A percentile compares a stretch with the other conserved stretches of the same genome.
Evolutionary conservation across 1,140 invertebrate species (phyloP).

Genomic region (Pomacea maculata): DNA sequence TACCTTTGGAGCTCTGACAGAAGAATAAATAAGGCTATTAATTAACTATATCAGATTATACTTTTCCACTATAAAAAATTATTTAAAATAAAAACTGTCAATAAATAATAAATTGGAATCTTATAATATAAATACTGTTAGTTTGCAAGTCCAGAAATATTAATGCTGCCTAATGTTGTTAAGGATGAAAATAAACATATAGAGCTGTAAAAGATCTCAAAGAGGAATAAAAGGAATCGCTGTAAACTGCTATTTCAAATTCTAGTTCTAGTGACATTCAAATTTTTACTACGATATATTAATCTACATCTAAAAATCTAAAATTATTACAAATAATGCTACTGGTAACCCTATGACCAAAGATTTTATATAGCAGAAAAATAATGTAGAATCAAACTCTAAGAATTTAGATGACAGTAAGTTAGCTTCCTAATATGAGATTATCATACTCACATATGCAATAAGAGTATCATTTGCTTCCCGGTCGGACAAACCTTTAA

Average conservation of each 20-base stretch:
- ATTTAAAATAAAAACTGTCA: neutral
- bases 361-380: neutral
- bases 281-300: neutral
- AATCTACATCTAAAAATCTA: neutral
- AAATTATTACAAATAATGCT: neutral
- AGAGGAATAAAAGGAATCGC: too few species aligned
- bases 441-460: conserved; percentile 65
- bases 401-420: neutral
- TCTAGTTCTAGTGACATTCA: neutral
- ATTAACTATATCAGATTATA: neutral
- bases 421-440: neutral
- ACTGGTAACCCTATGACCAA: neutral
- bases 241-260: too few species aligned
- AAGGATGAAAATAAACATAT: neutral
- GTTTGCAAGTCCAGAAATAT: neutral
- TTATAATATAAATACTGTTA: neutral
- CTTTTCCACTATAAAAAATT: neutral
- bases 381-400: neutral
- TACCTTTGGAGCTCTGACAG: conserved; percentile 77
- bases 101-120: neutral
- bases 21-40: neutral
- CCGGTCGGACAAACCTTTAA: conserved; percentile 86
- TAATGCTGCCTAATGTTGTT: too few species aligned
- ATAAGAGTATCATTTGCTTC: conserved; percentile 91
- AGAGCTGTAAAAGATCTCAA: too few species aligned